Evolutionary conservation across 2,797 vertebrate species (phyloP).

Genomic region (Hyperoplus lanceolatus): DNA sequence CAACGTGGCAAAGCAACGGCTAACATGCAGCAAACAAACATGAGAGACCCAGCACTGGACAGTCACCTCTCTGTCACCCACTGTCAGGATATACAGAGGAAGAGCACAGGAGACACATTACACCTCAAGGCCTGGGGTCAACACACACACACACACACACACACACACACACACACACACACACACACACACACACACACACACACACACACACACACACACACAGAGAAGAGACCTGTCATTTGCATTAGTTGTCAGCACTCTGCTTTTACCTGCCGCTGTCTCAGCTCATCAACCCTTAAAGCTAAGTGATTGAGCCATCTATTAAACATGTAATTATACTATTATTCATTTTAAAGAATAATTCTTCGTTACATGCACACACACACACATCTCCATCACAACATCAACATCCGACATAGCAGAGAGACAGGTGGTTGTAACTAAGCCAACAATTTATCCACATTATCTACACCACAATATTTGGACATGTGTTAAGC

Average conservation of each 20-base stretch:
- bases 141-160: constrained; percentile 44
- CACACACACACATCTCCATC: too few relatives aligned
- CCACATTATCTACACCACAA: neutral
- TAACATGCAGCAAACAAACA: constrained; percentile 39
- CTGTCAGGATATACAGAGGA: constrained; percentile 34
- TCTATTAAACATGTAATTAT: neutral
- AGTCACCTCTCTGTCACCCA: constrained; percentile 59
- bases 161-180: neutral
- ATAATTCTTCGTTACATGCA: neutral
- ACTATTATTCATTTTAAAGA: neutral
- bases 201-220: neutral
- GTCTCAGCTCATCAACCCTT: constrained; percentile 1
- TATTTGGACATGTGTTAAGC: neutral
- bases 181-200: too few relatives aligned
- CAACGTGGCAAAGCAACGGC: constrained; percentile 50
- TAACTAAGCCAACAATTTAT: neutral
- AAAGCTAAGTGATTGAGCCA: neutral
- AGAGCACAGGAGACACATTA: constrained; percentile 46
- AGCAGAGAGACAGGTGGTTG: neutral
- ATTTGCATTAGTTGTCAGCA: too few relatives aligned
- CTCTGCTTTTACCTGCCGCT: neutral
- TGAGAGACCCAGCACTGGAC: too few relatives aligned
- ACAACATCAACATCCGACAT: neutral
- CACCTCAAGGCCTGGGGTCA: constrained; percentile 55
- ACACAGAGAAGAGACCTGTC: neutral